Evolutionary conservation across 1,140 invertebrate species (phyloP).

Genomic region (Ceratosolen fusciceps): DNA sequence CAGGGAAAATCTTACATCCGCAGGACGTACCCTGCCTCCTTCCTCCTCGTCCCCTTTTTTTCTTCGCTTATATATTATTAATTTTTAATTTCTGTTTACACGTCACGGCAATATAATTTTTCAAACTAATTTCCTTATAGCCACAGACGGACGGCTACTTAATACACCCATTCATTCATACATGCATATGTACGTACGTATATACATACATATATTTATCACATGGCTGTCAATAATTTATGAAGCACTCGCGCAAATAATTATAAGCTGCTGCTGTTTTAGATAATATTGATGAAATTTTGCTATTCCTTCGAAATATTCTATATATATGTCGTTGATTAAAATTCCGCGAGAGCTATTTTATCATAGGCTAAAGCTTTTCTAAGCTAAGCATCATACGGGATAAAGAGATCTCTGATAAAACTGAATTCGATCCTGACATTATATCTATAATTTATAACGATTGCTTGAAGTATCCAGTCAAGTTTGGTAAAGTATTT

Average conservation of each 20-base stretch:
- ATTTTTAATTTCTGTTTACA: too few species aligned
- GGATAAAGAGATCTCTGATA: not conserved
- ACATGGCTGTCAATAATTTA: conserved; percentile 8
- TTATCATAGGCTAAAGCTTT: not conserved
- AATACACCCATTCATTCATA: not conserved
- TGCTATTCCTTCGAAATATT: not conserved
- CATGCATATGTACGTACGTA: not conserved
- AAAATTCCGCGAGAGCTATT: not conserved
- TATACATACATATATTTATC: not conserved
- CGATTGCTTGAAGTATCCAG: not conserved
- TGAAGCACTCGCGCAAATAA: not conserved
- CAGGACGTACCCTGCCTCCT: too few species aligned
- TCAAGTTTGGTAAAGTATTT: not conserved
- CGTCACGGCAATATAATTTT: too few species aligned
- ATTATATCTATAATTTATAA: not conserved
- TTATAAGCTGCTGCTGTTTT: not conserved
- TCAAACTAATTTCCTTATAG: too few species aligned
- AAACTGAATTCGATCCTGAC: not conserved
- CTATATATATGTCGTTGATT: not conserved
- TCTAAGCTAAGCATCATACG: not conserved
- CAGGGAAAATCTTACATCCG: not conserved
- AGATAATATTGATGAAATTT: not conserved
- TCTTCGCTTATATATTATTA: not conserved
- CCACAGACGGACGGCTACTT: not conserved
- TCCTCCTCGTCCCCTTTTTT: too few species aligned